These are phyloP conservation scores for Damaliscus lunatus DNA, from an alignment of 2,113 vertebrate species.

Conservation along the genomic window DNA sequence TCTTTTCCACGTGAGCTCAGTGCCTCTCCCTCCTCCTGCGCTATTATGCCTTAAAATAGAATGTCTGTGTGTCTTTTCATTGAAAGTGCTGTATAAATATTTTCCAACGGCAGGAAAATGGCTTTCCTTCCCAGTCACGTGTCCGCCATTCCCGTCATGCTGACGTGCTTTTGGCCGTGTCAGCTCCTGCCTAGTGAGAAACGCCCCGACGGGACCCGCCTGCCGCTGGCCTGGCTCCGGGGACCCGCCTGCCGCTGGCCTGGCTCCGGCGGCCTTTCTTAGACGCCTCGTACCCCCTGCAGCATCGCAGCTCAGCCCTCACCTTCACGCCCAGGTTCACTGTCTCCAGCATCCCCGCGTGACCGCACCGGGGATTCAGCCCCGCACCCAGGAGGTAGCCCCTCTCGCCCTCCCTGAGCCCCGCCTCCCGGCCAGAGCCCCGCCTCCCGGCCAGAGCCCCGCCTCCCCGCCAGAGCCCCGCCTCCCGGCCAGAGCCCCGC, in stretches of 20 bases:
- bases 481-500: too few relatives aligned
- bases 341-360: background rate
- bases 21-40: background rate
- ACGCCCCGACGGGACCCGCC: fast-evolving
- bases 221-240: background rate
- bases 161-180: background rate
- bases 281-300: fast-evolving
- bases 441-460: too few relatives aligned
- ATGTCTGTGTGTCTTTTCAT: background rate
- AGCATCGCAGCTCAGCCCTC: background rate
- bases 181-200: background rate
- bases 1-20: fast-evolving
- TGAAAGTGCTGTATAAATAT: background rate
- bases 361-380: fast-evolving
- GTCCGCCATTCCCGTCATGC: background rate
- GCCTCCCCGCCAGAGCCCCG: too few relatives aligned
- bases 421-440: background rate
- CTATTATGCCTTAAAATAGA: background rate
- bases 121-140: background rate
- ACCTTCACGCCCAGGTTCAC: background rate
- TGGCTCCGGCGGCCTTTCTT: fast-evolving
- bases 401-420: fast-evolving
- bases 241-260: background rate
- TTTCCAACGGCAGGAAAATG: background rate
- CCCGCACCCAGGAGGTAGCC: too few relatives aligned